Evolutionary conservation across 2,113 vertebrate genomes (phyloP).

Genomic region (Desmodus rotundus): DNA sequence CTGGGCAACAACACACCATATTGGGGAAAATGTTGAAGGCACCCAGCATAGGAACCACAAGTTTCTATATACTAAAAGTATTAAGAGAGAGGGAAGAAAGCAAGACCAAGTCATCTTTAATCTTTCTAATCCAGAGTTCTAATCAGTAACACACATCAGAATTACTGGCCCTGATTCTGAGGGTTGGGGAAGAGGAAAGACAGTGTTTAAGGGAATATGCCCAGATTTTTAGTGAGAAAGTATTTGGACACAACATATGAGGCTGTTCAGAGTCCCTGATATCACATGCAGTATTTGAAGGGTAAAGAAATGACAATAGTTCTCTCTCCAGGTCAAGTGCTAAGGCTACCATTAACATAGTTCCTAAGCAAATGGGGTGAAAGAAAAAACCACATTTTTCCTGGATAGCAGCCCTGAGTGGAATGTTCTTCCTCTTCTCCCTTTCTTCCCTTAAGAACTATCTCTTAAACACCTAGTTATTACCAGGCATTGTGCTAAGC

Average conservation of each 20-base stretch:
- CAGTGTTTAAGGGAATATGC: not conserved
- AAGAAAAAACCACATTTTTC: not conserved
- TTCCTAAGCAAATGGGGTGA: not conserved
- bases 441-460: not conserved
- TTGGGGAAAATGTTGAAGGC: not conserved
- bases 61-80: not conserved
- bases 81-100: not conserved
- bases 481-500: not conserved
- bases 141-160: not conserved
- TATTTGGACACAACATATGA: not conserved
- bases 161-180: not conserved
- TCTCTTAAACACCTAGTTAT: not conserved
- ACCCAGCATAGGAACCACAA: not conserved
- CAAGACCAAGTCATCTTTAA: not conserved
- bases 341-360: not conserved
- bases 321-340: not conserved
- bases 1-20: not conserved
- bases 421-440: not conserved
- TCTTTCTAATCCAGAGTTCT: not conserved
- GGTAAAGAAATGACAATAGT: not conserved
- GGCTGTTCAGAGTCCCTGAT: not conserved
- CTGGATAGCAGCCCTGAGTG: not conserved
- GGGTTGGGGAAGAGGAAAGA: fast-evolving
- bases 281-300: not conserved
- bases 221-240: not conserved